Percentiles rank a stretch among this genome's conserved stretches.
phyloP scores from a whole-genome alignment of 2,113 vertebrate species.

The Hystrix brachyura region DNA sequence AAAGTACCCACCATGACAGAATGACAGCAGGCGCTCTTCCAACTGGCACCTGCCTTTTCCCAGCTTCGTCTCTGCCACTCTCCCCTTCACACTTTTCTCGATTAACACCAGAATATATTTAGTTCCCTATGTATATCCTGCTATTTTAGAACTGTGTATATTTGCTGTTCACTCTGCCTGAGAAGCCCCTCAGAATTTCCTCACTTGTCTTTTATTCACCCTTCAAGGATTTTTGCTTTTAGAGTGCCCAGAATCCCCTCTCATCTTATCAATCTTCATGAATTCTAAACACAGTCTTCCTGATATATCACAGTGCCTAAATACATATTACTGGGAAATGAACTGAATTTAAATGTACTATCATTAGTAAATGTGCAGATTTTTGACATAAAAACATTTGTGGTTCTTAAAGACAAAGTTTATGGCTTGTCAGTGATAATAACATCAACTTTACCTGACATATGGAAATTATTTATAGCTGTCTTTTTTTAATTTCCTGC shows the following conservation, averaged over 20 bases:
- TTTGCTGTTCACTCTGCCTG: constrained; percentile 27
- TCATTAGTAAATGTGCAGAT: background rate
- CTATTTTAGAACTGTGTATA: constrained; percentile 64
- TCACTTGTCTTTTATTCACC: background rate
- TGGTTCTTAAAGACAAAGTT: background rate
- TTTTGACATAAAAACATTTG: background rate
- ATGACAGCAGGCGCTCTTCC: constrained; percentile 62
- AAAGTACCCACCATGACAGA: constrained; percentile 2
- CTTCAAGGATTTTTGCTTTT: background rate
- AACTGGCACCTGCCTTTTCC: constrained; percentile 61
- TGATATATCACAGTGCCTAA: background rate
- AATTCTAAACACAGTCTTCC: background rate
- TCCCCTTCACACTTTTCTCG: background rate
- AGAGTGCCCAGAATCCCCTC: background rate
- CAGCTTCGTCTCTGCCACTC: background rate
- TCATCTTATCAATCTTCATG: background rate
- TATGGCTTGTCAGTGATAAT: background rate
- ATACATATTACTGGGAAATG: background rate
- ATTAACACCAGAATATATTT: constrained; percentile 68
- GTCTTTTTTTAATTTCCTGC: background rate
- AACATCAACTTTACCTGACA: background rate
- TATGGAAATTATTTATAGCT: background rate
- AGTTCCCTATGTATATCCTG: constrained; percentile 17
- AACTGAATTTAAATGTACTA: background rate
- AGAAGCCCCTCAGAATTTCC: background rate